phyloP scores from a whole-genome alignment of 2,797 vertebrate genomes.

The Kryptolebias ocellatus region DNA sequence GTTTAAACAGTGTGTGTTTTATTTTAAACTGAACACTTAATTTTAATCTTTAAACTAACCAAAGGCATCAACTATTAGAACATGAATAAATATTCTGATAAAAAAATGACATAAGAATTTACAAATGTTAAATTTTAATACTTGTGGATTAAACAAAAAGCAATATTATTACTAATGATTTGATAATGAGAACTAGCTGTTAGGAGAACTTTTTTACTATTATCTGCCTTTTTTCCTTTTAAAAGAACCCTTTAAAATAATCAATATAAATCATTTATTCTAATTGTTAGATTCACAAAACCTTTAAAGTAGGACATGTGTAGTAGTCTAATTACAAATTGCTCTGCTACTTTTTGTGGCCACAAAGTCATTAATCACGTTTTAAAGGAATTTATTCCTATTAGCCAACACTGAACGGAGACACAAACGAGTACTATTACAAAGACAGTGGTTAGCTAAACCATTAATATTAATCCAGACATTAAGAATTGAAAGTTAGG shows the following conservation, averaged over 20 bases:
- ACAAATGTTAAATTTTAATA: not conserved
- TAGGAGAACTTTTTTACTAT: too few species aligned
- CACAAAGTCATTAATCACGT: not conserved
- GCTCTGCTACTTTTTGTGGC: not conserved
- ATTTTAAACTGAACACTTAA: too few species aligned
- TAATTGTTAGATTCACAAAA: not conserved
- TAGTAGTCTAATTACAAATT: not conserved
- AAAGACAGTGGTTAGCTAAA: constrained; percentile 47
- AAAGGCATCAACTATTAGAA: too few species aligned
- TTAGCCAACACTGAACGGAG: constrained; percentile 44
- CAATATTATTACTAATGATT: too few species aligned
- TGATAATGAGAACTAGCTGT: too few species aligned
- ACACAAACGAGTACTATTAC: constrained; percentile 51
- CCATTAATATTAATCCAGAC: constrained; percentile 71
- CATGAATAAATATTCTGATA: too few species aligned
- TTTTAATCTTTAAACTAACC: too few species aligned
- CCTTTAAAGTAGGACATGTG: not conserved
- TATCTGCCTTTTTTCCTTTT: too few species aligned
- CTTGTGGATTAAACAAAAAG: too few species aligned
- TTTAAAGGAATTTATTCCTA: constrained; percentile 34
- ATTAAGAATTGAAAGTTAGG: constrained; percentile 75
- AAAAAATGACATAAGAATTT: not conserved
- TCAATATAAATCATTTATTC: not conserved
- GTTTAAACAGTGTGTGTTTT: not conserved
- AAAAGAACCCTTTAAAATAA: too few species aligned